Percentiles rank a stretch among this genome's conserved stretches.
phyloP scores from a whole-genome alignment of 1,140 invertebrate genomes.

The Bemisia tabaci region DNA sequence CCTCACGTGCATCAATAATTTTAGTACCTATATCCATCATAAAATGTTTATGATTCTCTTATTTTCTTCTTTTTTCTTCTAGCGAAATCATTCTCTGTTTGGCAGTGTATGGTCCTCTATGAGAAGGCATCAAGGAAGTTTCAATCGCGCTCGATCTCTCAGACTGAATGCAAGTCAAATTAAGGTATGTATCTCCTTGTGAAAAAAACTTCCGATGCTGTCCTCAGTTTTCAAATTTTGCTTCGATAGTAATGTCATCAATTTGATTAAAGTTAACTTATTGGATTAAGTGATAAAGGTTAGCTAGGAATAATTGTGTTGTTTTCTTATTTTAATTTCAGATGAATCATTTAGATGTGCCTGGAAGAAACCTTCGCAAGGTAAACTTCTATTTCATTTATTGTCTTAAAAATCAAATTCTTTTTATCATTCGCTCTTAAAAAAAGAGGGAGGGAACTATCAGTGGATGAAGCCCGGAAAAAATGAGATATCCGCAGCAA shows the following conservation, averaged over 20 bases:
- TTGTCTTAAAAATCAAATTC: not conserved
- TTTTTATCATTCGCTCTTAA: constrained; percentile 1
- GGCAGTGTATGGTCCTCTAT: constrained; percentile 89
- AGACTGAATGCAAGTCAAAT: constrained; percentile 42
- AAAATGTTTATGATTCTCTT: constrained; percentile 1
- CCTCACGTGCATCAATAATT: too few species aligned
- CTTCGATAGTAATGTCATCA: too few species aligned
- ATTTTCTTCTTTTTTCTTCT: constrained; percentile 28
- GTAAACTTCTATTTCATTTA: constrained; percentile 17
- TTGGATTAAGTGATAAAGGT: too few species aligned
- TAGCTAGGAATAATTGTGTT: too few species aligned
- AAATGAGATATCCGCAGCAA: too few species aligned
- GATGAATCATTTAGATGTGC: constrained; percentile 28
- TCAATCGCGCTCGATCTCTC: constrained; percentile 41
- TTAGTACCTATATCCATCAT: not conserved
- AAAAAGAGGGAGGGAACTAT: not conserved
- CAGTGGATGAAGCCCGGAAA: too few species aligned
- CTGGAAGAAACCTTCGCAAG: constrained; percentile 28
- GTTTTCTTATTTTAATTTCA: too few species aligned
- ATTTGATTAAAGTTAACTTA: too few species aligned
- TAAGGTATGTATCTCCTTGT: constrained; percentile 25
- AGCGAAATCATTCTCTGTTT: constrained; percentile 94
- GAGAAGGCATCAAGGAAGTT: constrained; percentile 46
- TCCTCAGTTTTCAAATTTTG: too few species aligned
- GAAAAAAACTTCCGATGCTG: too few species aligned